phyloP scores from a whole-genome alignment of 2,888 invertebrate genomes.

The Drosophila peninsularis region DNA sequence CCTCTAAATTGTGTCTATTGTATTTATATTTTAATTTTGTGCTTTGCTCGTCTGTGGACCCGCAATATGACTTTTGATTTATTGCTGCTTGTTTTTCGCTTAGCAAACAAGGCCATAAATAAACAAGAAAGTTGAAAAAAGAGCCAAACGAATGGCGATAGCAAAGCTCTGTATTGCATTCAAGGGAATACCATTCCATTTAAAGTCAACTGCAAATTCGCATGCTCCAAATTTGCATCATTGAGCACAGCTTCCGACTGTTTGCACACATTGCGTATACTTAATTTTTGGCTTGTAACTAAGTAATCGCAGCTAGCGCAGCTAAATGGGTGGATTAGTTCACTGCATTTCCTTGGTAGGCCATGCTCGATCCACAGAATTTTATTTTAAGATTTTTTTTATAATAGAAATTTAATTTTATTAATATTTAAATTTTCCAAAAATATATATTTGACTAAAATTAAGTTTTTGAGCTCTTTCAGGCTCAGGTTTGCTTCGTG shows the following conservation, averaged over 20 bases:
- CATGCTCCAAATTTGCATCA: slow-evolving; percentile 20
- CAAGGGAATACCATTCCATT: slow-evolving; percentile 15
- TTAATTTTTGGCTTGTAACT: slow-evolving; percentile 36
- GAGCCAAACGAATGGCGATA: slow-evolving; percentile 32
- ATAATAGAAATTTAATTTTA: neutral
- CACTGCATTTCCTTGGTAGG: neutral
- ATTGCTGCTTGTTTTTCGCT: slow-evolving; percentile 61
- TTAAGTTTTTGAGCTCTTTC: neutral
- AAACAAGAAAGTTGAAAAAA: slow-evolving; percentile 21
- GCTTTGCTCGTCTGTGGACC: slow-evolving; percentile 26
- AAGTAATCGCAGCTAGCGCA: slow-evolving; percentile 22
- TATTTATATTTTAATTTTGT: slow-evolving; percentile 1
- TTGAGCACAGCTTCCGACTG: slow-evolving; percentile 23
- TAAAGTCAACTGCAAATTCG: slow-evolving; percentile 20
- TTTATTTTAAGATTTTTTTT: neutral
- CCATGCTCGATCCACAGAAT: neutral
- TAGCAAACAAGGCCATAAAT: slow-evolving; percentile 68
- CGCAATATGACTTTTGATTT: slow-evolving; percentile 60
- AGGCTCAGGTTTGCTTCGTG: neutral
- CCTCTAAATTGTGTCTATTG: slow-evolving; percentile 12
- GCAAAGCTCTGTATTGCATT: slow-evolving; percentile 22
- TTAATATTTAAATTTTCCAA: neutral
- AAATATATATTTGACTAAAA: neutral
- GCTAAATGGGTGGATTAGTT: slow-evolving; percentile 1
- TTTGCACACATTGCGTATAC: slow-evolving; percentile 55